Base-by-base conservation (phyloP, 2,113 vertebrate genomes). In the Apteryx mantelli region DNA sequence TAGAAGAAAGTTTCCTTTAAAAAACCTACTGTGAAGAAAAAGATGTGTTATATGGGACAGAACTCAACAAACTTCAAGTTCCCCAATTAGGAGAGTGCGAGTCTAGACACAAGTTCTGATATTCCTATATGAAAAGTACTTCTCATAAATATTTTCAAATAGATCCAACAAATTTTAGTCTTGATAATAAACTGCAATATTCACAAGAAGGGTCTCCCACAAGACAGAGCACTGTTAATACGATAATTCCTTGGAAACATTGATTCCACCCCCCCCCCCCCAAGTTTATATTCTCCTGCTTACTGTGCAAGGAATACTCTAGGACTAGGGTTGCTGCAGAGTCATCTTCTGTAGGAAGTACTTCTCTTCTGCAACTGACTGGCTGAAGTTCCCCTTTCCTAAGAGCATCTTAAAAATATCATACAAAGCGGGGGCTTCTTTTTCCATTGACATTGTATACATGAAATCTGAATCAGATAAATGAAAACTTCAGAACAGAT, bases 11-110 rank as follows among this genome's bases (percentile, higher is more conserved):
- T 86, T 94, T 12, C 50, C 18, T 20, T 73, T 40, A 77, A 42
- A 77, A 65, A 21, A 46, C 16, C 16, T n/a, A 4, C 22, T 52
- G 16, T 38, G 13, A 22, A 60, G 75, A 77, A 69, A 52, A 69
- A 65, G 8, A 7, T 0, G 1, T 69, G 21, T 83, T 90, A 20
- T 3, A 22, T 13, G 30, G 30, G 40, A 11, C 9, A 5, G 38
- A 77, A 34, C 22, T 15, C 48, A 73, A 34, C 2, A 4, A 93
- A 70, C 40, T 48, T 81, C 2, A 24, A 16, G 34, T 70, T 93
- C 2, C 20, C 4, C 25, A 7, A 2, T 40, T 34, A 84, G 32
- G 60, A n/a, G 11, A 73, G 13, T 65, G 8, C 56, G 70, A 69
- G 69, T 25, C 21, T 65, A 13, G 19, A 8, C 19, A 40, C 26